Percentiles rank a stretch among this genome's conserved stretches.
These are phyloP conservation scores for Hydroisotoma schaefferi DNA, from an alignment of 2,888 invertebrate genomes.

Conservation along the genomic window DNA sequence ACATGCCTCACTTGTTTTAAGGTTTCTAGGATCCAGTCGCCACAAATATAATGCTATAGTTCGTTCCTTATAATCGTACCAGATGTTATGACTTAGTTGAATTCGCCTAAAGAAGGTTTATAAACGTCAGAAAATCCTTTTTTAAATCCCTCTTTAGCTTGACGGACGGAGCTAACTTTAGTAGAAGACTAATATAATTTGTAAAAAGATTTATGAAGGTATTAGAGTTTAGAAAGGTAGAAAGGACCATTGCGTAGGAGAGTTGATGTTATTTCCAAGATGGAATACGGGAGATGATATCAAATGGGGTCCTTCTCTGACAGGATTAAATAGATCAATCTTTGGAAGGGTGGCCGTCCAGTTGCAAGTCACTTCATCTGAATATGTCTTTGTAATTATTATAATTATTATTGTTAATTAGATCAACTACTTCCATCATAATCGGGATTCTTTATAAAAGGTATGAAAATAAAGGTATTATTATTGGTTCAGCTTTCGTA, in stretches of 20 bases:
- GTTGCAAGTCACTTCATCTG: background rate
- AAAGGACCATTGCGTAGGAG: background rate
- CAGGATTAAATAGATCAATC: background rate
- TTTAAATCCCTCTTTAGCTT: background rate
- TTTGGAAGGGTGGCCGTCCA: background rate
- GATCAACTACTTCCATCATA: too few species aligned
- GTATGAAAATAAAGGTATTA: too few species aligned
- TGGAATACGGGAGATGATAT: background rate
- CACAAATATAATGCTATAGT: background rate
- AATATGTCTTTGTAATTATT: background rate
- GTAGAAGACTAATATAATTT: too few species aligned
- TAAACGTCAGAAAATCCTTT: background rate
- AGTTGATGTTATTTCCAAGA: background rate
- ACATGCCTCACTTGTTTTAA: too few species aligned
- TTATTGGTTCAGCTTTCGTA: too few species aligned
- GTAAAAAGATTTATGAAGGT: too few species aligned
- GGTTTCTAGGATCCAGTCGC: too few species aligned
- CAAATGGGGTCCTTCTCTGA: background rate
- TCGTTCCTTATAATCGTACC: background rate
- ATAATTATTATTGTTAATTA: too few species aligned
- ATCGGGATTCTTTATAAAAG: too few species aligned
- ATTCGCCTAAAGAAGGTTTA: background rate
- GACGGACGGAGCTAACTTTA: too few species aligned
- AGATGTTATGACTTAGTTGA: slow-evolving; percentile 5
- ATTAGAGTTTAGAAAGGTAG: too few species aligned